Conservation (phyloP, 2,113 vertebrate species). For the Pachycephala philippinensis region DNA sequence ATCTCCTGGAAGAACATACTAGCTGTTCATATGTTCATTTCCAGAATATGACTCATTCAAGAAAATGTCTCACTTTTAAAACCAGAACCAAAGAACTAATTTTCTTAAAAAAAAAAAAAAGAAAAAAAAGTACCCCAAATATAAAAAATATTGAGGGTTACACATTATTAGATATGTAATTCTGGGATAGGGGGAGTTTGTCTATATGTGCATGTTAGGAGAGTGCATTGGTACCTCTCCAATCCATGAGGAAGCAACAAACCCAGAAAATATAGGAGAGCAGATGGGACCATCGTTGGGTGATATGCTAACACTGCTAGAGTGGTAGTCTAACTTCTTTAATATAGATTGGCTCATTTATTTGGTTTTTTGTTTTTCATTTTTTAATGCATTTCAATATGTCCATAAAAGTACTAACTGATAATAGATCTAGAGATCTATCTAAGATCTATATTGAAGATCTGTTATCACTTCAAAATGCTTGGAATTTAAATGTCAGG, state of each 20-base stretch:
- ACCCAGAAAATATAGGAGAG: background rate
- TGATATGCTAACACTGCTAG: background rate
- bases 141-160: background rate
- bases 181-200: background rate
- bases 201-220: background rate
- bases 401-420: background rate
- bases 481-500: background rate
- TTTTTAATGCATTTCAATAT: background rate
- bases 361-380: background rate
- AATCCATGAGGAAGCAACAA: background rate
- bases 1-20: background rate
- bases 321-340: background rate
- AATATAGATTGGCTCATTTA: background rate
- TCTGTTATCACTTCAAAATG: background rate
- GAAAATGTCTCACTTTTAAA: background rate
- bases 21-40: background rate
- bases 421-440: background rate
- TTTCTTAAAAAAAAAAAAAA: background rate
- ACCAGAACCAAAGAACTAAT: background rate
- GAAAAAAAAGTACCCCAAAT: background rate
- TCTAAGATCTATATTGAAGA: background rate
- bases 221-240: background rate
- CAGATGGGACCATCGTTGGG: background rate
- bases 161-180: background rate
- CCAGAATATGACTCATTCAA: background rate